phyloP scores from a whole-genome alignment of 1,140 invertebrate genomes.

The Laupala kohalensis region DNA sequence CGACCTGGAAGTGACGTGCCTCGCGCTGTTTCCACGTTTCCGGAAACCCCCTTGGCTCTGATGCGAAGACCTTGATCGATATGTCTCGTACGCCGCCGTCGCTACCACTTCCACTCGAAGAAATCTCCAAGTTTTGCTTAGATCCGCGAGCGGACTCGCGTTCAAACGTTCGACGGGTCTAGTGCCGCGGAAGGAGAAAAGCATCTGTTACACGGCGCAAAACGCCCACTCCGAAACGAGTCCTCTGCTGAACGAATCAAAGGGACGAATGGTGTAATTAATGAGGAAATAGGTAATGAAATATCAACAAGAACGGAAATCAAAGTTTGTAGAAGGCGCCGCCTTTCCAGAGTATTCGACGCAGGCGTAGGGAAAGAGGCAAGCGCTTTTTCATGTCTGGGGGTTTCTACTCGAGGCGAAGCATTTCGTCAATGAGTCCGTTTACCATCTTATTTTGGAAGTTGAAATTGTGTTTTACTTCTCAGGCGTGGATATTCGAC shows the following conservation, averaged over 20 bases:
- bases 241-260: no score
- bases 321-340: background rate
- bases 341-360: background rate
- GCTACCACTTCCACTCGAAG: background rate
- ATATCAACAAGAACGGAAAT: background rate
- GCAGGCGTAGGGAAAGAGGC: background rate
- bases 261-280: background rate
- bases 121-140: background rate
- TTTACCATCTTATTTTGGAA: background rate
- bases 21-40: background rate
- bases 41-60: background rate
- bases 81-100: background rate
- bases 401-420: background rate
- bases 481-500: no score
- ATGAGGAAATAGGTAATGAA: background rate
- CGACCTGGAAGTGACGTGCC: background rate
- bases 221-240: no score
- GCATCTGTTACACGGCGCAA: no score
- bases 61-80: background rate
- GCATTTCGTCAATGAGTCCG: background rate
- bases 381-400: background rate
- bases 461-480: background rate
- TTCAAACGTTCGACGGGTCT: no score
- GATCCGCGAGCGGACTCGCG: no score
- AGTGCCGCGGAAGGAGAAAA: background rate